A percentile compares a stretch with the other conserved stretches of the same genome.
These are phyloP conservation scores for Cyclophora punctaria DNA, from an alignment of 2,888 invertebrate genomes.

Conservation along the genomic window DNA sequence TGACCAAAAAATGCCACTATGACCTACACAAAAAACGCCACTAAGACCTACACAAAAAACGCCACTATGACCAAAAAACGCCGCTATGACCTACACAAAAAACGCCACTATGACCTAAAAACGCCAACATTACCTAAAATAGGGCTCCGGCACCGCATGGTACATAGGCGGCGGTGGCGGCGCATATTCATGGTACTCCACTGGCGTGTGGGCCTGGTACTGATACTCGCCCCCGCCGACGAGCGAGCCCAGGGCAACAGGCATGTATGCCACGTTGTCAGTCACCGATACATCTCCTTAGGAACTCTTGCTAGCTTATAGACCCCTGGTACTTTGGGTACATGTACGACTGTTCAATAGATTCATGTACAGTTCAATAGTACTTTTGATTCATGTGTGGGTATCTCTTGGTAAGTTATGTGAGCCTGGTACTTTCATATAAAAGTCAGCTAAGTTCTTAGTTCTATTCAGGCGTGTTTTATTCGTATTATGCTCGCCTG, in stretches of 20 bases:
- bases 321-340: background rate
- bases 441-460: too few species aligned
- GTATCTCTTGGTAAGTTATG: too few species aligned
- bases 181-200: slow-evolving; percentile 73
- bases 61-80: background rate
- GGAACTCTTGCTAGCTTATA: slow-evolving; percentile 2
- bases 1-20: too few species aligned
- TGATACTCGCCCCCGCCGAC: slow-evolving; percentile 78
- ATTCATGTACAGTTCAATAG: background rate
- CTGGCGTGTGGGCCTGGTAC: slow-evolving; percentile 54
- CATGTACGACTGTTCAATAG: slow-evolving; percentile 8
- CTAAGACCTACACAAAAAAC: too few species aligned
- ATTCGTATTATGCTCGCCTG: background rate
- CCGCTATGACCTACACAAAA: slow-evolving; percentile 2
- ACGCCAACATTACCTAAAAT: slow-evolving; percentile 49
- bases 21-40: too few species aligned
- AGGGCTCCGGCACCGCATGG: slow-evolving; percentile 61
- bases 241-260: slow-evolving; percentile 78
- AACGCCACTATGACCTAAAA: slow-evolving; percentile 3
- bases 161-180: slow-evolving; percentile 69
- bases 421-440: too few species aligned
- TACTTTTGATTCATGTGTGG: slow-evolving; percentile 1
- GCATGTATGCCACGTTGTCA: slow-evolving; percentile 79
- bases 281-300: slow-evolving; percentile 73
- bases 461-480: too few species aligned